Evolutionary conservation across 2,888 invertebrate genomes (phyloP), one percentile per base, ranked within the genome.

Genomic region (Thyatira batis): DNA sequence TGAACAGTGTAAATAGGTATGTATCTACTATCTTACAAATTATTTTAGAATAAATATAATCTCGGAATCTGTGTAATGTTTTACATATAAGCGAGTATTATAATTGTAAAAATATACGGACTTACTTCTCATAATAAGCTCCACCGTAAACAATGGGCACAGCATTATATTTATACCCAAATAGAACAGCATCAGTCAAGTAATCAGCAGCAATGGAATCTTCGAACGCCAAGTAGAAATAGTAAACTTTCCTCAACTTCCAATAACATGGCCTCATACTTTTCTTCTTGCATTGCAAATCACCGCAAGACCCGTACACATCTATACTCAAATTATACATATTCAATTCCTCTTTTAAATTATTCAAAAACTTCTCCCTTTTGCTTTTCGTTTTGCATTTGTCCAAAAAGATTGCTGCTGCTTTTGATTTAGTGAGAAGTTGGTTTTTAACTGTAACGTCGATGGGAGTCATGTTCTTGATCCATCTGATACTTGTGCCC

Each of bases 221-320:
- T 80, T 96, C 96, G 70, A 96, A 94, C 0, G 93, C 93, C 45
- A 96, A 79, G 69, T 95, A 95, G 75, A 96, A 96, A 73, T 94
- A 95, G 76, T 96, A 96, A 52, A 93, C 86, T 46, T 86, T 85
- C 64, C 88, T 92, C 20, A 93, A 50, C 53, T 78, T 85, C 68
- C 79, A 84, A 53, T 84, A 84, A 58, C 87, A 90, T 0, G 84
- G 70, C 0, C 73, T 75, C 73, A 84, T 78, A 0, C 77, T 73
- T 33, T 65, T 77, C 28, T 75, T 75, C 10, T 67, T 80, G 56
- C 87, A 89, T 49, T 78, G 69, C 30, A 70, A 71, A 0, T 61
- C 30, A 0, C 94, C 93, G 71, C 94, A 94, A 25, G 84, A 72
- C 0, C 94, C 94, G 64, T 79, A 94, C 20, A 94, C 77, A 61